Conservation (phyloP, 2,113 vertebrate genomes). For the Amia ocellicauda region DNA sequence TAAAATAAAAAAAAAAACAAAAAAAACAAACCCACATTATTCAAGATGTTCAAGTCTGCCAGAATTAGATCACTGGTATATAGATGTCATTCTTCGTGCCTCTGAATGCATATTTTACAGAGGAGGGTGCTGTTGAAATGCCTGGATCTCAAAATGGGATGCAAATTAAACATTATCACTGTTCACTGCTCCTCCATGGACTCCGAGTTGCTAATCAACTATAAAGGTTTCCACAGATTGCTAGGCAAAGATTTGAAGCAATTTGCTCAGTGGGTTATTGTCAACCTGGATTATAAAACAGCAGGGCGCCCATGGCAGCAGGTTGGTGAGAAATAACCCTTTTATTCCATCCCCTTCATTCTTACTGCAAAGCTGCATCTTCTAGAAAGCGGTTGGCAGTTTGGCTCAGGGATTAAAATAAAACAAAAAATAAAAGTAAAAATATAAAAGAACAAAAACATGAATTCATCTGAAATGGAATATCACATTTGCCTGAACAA, state of each 20-base stretch:
- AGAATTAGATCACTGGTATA: no score
- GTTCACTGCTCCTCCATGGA: background rate
- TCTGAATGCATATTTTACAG: background rate
- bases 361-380: constrained; percentile 39
- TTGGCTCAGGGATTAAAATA: background rate
- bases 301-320: background rate
- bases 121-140: background rate
- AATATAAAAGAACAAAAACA: background rate
- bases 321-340: background rate
- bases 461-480: background rate
- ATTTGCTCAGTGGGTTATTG: constrained; percentile 1
- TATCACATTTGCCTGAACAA: no score
- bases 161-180: background rate
- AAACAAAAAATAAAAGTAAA: background rate
- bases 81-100: no score
- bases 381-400: constrained; percentile 33
- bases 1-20: no score
- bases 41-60: no score
- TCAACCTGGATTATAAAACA: constrained; percentile 8
- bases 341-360: constrained; percentile 26
- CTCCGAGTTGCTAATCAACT: background rate
- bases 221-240: background rate
- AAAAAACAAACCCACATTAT: no score
- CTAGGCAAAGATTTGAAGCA: background rate
- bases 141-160: background rate